Evolutionary conservation across 2,113 vertebrate genomes (phyloP).

Genomic region (Macquaria ambigua): DNA sequence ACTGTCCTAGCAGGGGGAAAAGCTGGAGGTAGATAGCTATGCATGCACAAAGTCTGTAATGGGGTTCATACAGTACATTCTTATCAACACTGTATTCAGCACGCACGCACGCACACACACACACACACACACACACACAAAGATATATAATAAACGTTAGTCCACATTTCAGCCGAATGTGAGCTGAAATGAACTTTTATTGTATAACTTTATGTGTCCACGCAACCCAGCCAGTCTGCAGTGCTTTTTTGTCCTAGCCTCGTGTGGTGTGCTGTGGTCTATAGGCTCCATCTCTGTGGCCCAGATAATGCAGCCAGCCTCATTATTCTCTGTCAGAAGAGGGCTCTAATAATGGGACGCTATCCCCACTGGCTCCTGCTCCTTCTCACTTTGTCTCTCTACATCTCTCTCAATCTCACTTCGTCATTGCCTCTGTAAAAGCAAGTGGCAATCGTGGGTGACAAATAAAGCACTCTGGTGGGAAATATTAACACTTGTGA

Average conservation of each 20-base stretch:
- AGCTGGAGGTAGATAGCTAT: not conserved
- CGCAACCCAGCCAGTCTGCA: constrained; percentile 3
- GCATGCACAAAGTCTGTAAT: constrained; percentile 34
- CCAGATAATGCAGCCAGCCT: constrained; percentile 80
- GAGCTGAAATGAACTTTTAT: not conserved
- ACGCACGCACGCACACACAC: constrained; percentile 36
- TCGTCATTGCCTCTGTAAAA: constrained; percentile 35
- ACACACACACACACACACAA: constrained; percentile 27
- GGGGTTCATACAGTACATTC: not conserved
- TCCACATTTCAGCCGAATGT: constrained; percentile 9
- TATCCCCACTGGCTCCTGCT: constrained; percentile 71
- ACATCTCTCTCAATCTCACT: constrained; percentile 31
- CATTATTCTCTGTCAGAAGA: constrained; percentile 82
- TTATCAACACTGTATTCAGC: constrained; percentile 3
- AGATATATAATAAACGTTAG: not conserved
- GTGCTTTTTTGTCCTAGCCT: constrained; percentile 32
- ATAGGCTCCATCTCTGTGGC: constrained; percentile 72
- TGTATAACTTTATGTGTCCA: not conserved
- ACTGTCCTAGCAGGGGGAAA: not conserved
- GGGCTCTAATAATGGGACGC: constrained; percentile 80
- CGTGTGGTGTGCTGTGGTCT: constrained; percentile 46
- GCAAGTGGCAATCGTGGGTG: constrained; percentile 16
- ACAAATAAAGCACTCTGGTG: constrained; percentile 29
- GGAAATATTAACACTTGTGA: not conserved
- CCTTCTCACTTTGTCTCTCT: constrained; percentile 40